Base-by-base conservation (phyloP, 2,797 vertebrate genomes). In the Nyctalus aviator region DNA sequence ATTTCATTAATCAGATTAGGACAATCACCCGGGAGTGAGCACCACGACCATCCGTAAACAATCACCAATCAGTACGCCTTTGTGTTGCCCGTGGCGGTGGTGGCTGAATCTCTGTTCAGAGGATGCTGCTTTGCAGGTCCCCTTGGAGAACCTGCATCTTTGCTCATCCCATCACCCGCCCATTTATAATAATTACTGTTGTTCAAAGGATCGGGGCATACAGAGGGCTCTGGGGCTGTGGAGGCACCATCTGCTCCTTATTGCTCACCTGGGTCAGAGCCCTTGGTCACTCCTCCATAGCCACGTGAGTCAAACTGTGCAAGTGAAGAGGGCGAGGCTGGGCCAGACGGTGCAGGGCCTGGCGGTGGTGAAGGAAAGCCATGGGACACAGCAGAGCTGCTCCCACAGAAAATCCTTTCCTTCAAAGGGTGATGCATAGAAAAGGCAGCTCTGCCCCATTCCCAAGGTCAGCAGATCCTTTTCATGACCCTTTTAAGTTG, bases 1-100 rank as follows among this genome's bases (percentile, higher is more conserved):
- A 62, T 96, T 97, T 97, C 98, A 98, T 98, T 98, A 98, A 98
- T 98, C 98, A 98, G 97, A 97, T 97, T 84, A 96, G 95, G 95
- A 97, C 97, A 98, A 96, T 95, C 27, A 91, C 78, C 4, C 0
- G 71, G 57, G 48, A 95, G 73, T 55, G 94, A 79, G 89, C 50
- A 59, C 94, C 66, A 0, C 94, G 96, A 94, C 72, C 6, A 96
- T 95, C 72, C 6, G 2, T 50, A 44, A 92, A 93, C 93, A 94
- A 59, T 91, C 87, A 44, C 84, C 46, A 2, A 73, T 71, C 50
- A 93, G 30, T 0, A 2, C 17, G 37, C 69, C 44, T 68, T 97
- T 97, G 90, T 96, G 90, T 75, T 0, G 55, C 35, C 79, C 0
- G 0, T 3, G 72, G 73, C 18, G 35, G 68, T 0, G 25, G 55